These are phyloP conservation scores for Aspidoscelis tigris DNA, from an alignment of 2,113 vertebrate species.

Conservation along the genomic window DNA sequence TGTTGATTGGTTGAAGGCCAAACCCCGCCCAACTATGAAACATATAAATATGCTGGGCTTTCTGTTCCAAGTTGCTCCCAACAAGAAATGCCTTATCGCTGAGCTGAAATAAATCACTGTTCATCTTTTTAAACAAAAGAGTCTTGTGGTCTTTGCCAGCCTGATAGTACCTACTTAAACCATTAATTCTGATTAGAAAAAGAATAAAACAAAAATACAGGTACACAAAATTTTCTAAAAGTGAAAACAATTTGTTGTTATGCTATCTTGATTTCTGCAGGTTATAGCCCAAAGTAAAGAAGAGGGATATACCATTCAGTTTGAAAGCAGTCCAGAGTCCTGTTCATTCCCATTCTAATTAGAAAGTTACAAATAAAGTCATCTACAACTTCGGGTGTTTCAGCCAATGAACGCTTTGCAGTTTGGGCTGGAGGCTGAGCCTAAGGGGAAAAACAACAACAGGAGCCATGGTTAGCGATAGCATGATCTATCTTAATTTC, in stretches of 20 bases:
- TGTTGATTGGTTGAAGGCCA: too few relatives aligned
- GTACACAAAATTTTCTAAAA: neutral
- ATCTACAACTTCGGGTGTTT: conserved; percentile 78
- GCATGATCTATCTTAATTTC: conserved; percentile 10
- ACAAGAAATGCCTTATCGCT: too few relatives aligned
- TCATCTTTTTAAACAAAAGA: too few relatives aligned
- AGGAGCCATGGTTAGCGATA: conserved; percentile 33
- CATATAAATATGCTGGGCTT: too few relatives aligned
- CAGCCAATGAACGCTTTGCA: conserved; percentile 37
- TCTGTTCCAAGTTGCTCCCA: too few relatives aligned
- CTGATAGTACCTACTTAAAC: too few relatives aligned
- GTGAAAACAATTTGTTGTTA: neutral
- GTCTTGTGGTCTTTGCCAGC: too few relatives aligned
- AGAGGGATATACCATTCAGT: conserved; percentile 84
- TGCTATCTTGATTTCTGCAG: neutral
- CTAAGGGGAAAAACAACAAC: conserved; percentile 69
- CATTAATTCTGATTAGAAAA: too few relatives aligned
- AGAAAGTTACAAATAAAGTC: conserved; percentile 91
- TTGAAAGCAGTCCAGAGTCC: conserved; percentile 90
- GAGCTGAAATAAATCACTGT: too few relatives aligned
- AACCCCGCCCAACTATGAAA: too few relatives aligned
- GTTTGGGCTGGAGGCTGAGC: conserved; percentile 50
- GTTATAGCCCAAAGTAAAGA: rapidly evolving
- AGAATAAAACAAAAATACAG: too few relatives aligned
- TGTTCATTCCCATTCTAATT: conserved; percentile 85